A percentile compares a stretch with the other conserved stretches of the same genome.
Evolutionary conservation across 2,797 vertebrate genomes (phyloP).

Genomic region (Eidolon dupreanum): DNA sequence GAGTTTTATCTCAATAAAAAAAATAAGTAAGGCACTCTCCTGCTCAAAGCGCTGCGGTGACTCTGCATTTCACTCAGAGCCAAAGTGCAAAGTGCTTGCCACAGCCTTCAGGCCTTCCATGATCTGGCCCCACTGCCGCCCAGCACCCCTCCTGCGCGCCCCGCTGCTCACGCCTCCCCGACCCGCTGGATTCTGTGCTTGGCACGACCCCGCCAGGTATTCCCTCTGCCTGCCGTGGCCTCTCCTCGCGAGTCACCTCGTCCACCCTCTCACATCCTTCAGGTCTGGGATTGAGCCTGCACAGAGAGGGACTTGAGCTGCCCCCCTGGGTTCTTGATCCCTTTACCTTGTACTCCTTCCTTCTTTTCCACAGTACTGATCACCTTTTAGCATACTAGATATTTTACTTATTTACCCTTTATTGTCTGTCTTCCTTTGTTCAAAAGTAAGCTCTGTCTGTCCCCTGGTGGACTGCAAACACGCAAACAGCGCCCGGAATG

Average conservation of each 20-base stretch:
- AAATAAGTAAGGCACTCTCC: not conserved
- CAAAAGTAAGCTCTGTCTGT: not conserved
- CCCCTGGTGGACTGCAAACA: not conserved
- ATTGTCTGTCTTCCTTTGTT: not conserved
- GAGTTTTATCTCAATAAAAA: not conserved
- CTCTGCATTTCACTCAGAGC: not conserved
- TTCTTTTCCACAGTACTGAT: not conserved
- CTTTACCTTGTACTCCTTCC: not conserved
- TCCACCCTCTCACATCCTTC: not conserved
- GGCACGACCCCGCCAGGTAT: not conserved
- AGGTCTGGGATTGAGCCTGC: not conserved
- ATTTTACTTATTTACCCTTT: not conserved
- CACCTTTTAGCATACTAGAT: not conserved
- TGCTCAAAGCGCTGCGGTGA: not conserved
- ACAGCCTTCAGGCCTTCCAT: not conserved
- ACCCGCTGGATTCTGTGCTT: not conserved
- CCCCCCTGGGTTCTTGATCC: not conserved
- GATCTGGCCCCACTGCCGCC: not conserved
- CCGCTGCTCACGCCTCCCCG: not conserved
- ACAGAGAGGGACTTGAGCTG: not conserved
- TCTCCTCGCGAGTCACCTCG: not conserved
- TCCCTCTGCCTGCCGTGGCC: not conserved
- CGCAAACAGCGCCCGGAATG: not conserved
- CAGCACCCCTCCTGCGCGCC: not conserved
- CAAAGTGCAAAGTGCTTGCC: not conserved